Evolutionary conservation across 2,113 vertebrate species (phyloP).

Genomic region (Petrocephalus zakoni): DNA sequence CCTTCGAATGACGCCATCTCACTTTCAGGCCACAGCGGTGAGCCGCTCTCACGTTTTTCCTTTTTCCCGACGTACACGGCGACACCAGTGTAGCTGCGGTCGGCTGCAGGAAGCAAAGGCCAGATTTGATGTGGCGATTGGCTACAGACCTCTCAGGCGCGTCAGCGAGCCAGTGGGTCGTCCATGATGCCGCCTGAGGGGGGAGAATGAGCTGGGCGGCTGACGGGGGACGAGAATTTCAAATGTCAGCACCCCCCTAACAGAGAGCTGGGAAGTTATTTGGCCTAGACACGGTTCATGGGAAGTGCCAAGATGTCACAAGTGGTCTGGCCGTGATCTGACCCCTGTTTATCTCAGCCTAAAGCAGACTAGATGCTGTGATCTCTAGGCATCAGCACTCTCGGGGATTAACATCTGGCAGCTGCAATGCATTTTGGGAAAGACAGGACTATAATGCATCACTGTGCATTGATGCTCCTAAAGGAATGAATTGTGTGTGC

Average conservation of each 20-base stretch:
- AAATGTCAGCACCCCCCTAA: background rate
- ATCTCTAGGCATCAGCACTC: background rate
- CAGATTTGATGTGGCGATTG: background rate
- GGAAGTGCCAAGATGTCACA: background rate
- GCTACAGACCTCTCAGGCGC: background rate
- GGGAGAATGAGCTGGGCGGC: background rate
- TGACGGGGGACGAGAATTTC: background rate
- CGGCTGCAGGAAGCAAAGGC: background rate
- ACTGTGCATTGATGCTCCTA: background rate
- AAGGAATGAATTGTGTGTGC: background rate
- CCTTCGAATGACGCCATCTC: background rate
- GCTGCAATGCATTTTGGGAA: background rate
- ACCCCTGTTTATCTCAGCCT: background rate
- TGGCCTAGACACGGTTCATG: background rate
- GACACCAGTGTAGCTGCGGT: background rate
- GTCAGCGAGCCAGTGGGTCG: background rate
- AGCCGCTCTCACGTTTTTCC: background rate
- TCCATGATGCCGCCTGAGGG: background rate
- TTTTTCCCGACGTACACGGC: no score
- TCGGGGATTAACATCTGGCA: background rate
- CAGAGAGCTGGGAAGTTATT: background rate
- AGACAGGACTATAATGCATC: background rate
- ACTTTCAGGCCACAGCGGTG: background rate
- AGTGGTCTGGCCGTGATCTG: background rate
- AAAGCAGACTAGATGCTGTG: background rate